These are phyloP conservation scores for Pristis pectinata DNA, from an alignment of 2,797 vertebrate genomes.

Conservation along the genomic window DNA sequence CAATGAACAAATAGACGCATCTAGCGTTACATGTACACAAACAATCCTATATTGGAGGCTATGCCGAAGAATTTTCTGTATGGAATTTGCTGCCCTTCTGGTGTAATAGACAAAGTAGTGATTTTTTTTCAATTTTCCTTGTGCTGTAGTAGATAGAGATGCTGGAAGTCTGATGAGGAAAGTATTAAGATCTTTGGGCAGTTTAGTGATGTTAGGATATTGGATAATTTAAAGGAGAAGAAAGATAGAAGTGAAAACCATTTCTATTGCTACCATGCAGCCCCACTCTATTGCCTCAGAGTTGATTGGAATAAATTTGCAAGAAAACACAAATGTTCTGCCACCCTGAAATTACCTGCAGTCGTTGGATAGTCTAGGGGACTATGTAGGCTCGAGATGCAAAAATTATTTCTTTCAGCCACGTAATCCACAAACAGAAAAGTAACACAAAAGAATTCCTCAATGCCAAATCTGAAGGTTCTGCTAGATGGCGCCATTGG, in stretches of 20 bases:
- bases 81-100: neutral
- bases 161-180: neutral
- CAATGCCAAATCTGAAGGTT: neutral
- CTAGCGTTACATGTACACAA: neutral
- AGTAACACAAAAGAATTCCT: neutral
- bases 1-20: neutral
- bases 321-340: neutral
- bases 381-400: neutral
- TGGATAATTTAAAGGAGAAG: neutral
- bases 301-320: neutral
- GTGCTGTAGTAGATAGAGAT: neutral
- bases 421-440: neutral
- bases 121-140: neutral
- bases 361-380: neutral
- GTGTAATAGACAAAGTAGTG: neutral
- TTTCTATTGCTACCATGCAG: neutral
- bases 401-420: neutral
- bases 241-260: neutral
- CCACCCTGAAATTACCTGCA: neutral
- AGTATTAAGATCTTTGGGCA: neutral
- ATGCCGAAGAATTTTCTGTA: neutral
- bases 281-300: neutral
- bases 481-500: conserved; percentile 25
- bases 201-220: neutral
- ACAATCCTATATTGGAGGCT: neutral